Base-by-base conservation (phyloP, 2,888 invertebrate species). In the Itoplectis maculator region DNA sequence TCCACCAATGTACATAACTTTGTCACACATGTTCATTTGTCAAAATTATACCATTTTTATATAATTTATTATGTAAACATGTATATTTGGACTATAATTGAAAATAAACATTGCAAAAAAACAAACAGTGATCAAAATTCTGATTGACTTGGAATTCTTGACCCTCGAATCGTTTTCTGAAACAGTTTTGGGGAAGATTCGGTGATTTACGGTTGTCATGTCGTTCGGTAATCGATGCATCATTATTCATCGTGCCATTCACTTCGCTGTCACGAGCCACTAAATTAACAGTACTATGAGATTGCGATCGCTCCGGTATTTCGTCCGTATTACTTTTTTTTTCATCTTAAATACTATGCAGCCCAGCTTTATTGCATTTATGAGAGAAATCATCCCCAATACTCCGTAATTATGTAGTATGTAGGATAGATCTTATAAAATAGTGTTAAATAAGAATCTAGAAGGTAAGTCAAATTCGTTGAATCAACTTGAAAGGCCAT, bases 21-120 rank as follows among this genome's bases (percentile, higher is more conserved):
- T 89, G 89, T 90, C 88, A 89, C 88, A 89, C 88, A 88, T 84
- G 84, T 90, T 89, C 87, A 87, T 89, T 90, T 91, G 90, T 92
- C 91, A 91, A 91, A 91, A 91, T 91, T 90, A 91, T 88, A 90
- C 89, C 88, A 91, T 91, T 91, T 91, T 92, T 92, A 91, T 92
- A 92, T 91, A 92, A 91, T 91, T 91, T 91, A 91, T 91, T 91
- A 91, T 92, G 91, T 92, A 91, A 92, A 92, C 91, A 91, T 92
- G 91, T 92, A 92, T 92, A 91, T 91, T 92, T 92, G 90, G 90
- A 91, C 90, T 91, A 91, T 89, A 90, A 89, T 88, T 91, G 90
- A 91, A 91, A 91, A 91, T 92, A 92, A 92, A 92, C 86, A 91
- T 91, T 91, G 90, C 89, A 89, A 91, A 89, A 88, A 82, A 81